A percentile compares a stretch with the other conserved stretches of the same genome.
phyloP scores from a whole-genome alignment of 2,797 vertebrate genomes.

The Argyrosomus regius region DNA sequence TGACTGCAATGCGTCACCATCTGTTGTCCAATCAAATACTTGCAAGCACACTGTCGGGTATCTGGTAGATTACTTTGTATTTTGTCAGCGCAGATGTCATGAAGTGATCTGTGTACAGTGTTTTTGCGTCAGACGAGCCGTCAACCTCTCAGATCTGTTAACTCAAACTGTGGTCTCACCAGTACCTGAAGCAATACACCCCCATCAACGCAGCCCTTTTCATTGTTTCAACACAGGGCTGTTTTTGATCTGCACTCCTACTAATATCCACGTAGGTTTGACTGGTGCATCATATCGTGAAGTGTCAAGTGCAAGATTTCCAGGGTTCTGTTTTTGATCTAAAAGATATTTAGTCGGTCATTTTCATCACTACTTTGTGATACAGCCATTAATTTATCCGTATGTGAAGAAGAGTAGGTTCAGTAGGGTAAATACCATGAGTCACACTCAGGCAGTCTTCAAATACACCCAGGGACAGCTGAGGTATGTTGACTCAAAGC shows the following conservation, averaged over 20 bases:
- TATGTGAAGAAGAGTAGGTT: conserved; percentile 23
- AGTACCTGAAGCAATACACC: neutral
- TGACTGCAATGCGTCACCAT: neutral
- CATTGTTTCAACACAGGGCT: neutral
- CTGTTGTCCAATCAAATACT: neutral
- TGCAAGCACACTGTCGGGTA: neutral
- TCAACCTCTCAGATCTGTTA: neutral
- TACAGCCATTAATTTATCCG: conserved; percentile 28
- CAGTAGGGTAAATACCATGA: conserved; percentile 38
- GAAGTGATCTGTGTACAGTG: neutral
- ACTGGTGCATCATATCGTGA: neutral
- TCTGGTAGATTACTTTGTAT: neutral
- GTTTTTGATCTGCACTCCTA: neutral
- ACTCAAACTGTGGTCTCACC: neutral
- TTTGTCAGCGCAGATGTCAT: no score
- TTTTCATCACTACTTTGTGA: conserved; percentile 35
- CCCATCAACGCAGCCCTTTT: no score
- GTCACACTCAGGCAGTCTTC: conserved; percentile 6
- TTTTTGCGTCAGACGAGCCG: neutral
- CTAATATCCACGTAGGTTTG: neutral
- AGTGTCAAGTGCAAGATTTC: neutral
- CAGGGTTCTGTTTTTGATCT: fast-evolving
- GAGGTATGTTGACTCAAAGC: conserved; percentile 8
- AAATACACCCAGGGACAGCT: conserved; percentile 7
- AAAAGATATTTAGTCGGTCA: neutral